Base-by-base conservation (phyloP, 2,888 invertebrate species). In the Sycophila texana region DNA sequence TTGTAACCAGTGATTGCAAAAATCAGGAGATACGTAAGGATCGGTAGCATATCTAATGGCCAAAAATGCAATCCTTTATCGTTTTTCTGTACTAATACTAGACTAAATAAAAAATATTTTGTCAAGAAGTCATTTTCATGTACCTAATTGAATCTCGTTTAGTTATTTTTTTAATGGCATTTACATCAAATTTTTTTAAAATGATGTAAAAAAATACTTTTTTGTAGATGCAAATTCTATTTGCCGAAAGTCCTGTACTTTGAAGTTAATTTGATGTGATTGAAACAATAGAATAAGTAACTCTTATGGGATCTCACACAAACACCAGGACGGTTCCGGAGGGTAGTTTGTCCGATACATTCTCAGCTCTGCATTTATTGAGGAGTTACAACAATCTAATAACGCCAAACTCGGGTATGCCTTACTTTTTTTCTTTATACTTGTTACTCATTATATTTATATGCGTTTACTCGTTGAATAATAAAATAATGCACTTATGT, bases 341-440 rank as follows among this genome's bases (percentile, higher is more conserved):
- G 65, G 72, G 72, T 60, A 73, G 57, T 72, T 72, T 86, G 30
- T 82, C 86, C 53, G 81, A 83, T 57, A 83, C 85, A 18, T 92
- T 94, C 83, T 94, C 94, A 0, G 93, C 94, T 2, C 91, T 94
- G 74, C 92, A 94, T 82, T 90, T 95, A 14, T 89, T 95, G 39
- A 91, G 94, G 77, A 94, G 93, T 83, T 94, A 94, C 89, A 77
- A 73, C 60, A 95, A 94, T 88, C 93, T 94, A 80, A 92, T 95
- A 82, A 88, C 94, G 20, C 91, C 93, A 26, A 93, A 93, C 18
- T 91, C 94, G 89, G 94, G 94, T 94, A 86, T 16, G 58, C 7
- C 2, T 5, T 26, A 26, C 39, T 51, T 22, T 67, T 30, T 39
- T 26, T 26, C 26, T 3, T 26, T 26, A 26, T 26, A 26, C 3